These are phyloP conservation scores for Kradibia gibbosae DNA, from an alignment of 1,140 invertebrate genomes.

Conservation along the genomic window DNA sequence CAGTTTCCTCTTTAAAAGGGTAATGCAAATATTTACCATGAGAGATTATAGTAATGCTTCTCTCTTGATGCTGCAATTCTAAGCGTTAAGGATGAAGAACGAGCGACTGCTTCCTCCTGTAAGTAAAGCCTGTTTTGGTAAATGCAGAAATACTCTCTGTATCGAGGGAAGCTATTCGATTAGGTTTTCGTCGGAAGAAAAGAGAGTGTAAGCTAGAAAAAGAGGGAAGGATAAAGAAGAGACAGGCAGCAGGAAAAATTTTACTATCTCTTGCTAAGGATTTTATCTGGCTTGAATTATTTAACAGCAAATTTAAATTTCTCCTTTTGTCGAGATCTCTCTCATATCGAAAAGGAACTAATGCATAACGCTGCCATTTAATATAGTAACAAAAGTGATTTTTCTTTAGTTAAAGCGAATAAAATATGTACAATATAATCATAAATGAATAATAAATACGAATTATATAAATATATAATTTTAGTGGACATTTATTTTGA, in stretches of 20 bases:
- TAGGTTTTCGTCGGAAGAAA: constrained; percentile 13
- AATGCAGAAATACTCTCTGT: constrained; percentile 45
- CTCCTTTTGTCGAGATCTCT: not conserved
- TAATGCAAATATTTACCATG: constrained; percentile 62
- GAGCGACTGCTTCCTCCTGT: constrained; percentile 20
- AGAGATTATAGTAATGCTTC: constrained; percentile 58
- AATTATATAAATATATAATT: too few species aligned
- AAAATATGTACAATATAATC: too few species aligned
- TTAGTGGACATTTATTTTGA: too few species aligned
- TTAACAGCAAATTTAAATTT: constrained; percentile 24
- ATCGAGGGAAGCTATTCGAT: constrained; percentile 29
- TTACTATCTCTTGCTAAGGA: not conserved
- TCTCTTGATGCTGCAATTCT: not conserved
- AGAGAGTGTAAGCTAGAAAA: not conserved
- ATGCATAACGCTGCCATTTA: too few species aligned
- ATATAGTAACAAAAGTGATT: not conserved
- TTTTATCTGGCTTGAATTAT: constrained; percentile 18
- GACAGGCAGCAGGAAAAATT: not conserved
- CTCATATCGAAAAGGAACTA: not conserved
- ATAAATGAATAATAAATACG: too few species aligned
- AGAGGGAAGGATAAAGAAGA: not conserved
- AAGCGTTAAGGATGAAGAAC: constrained; percentile 28
- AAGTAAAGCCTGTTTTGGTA: constrained; percentile 47
- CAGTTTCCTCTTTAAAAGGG: constrained; percentile 54
- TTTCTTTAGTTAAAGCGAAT: too few species aligned